Conservation (phyloP, 1,140 invertebrate species). For the Drosophila micromelanica region DNA sequence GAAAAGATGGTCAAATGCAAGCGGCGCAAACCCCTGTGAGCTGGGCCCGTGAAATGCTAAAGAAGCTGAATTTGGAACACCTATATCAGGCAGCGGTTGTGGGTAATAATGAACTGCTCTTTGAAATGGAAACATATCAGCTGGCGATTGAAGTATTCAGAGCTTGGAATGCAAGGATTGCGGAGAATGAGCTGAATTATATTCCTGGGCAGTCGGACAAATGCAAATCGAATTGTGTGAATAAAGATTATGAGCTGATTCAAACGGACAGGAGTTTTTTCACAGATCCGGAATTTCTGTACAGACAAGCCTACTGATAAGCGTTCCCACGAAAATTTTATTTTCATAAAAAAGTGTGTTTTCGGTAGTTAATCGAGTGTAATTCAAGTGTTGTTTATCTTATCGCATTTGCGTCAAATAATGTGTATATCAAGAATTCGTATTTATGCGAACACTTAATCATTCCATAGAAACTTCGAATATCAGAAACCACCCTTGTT, state of each 20-base stretch:
- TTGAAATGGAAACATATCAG: constrained; percentile 36
- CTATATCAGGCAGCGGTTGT: constrained; percentile 13
- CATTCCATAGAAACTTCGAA: neutral
- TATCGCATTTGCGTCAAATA: constrained; percentile 14
- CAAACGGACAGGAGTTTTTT: constrained; percentile 18
- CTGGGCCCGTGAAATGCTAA: constrained; percentile 1
- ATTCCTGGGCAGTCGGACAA: neutral
- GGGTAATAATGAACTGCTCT: constrained; percentile 11
- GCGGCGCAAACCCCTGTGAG: neutral
- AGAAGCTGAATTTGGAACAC: constrained; percentile 5
- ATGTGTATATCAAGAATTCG: constrained; percentile 6
- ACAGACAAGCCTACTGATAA: neutral
- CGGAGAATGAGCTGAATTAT: neutral
- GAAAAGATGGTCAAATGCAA: neutral
- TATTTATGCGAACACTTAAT: constrained; percentile 1
- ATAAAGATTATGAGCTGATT: constrained; percentile 8
- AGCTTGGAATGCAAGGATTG: constrained; percentile 4
- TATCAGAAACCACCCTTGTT: neutral
- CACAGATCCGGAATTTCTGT: neutral
- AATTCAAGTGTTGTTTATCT: constrained; percentile 20
- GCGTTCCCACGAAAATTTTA: neutral
- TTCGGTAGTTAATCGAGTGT: neutral
- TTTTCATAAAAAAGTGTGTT: neutral
- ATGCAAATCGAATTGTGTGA: constrained; percentile 5
- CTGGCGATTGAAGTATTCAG: constrained; percentile 6